Conservation (phyloP, 2,888 invertebrate species). For the Archaeoteleia sp. region DNA sequence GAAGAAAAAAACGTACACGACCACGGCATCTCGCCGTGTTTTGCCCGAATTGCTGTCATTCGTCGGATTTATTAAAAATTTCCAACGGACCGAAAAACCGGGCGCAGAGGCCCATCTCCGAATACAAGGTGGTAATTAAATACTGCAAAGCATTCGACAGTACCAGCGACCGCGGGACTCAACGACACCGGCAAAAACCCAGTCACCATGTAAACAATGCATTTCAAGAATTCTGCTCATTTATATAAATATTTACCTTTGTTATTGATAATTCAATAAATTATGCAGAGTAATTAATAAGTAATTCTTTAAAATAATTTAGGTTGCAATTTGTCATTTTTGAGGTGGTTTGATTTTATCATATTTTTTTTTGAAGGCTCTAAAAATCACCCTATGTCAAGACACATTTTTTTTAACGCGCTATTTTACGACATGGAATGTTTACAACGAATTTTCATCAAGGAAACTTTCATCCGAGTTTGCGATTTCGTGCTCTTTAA, state of each 20-base stretch:
- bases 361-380: too few species aligned
- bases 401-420: too few species aligned
- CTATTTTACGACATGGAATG: too few species aligned
- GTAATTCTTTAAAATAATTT: too few species aligned
- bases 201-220: conserved; percentile 52
- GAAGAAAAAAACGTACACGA: conserved; percentile 43
- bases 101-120: conserved; percentile 39
- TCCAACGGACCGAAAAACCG: conserved; percentile 42
- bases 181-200: conserved; percentile 32
- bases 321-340: too few species aligned
- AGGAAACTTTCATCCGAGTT: too few species aligned
- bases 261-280: conserved; percentile 51
- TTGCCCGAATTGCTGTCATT: conserved; percentile 53
- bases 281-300: too few species aligned
- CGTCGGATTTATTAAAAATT: conserved; percentile 54
- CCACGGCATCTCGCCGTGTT: conserved; percentile 48
- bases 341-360: too few species aligned
- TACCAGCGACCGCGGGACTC: conserved; percentile 19
- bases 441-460: too few species aligned
- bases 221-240: conserved; percentile 37
- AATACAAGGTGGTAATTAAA: conserved; percentile 57
- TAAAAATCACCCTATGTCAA: too few species aligned
- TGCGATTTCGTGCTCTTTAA: not conserved
- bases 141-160: conserved; percentile 43
- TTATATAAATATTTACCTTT: conserved; percentile 50